A percentile compares a stretch with the other conserved stretches of the same genome.
Evolutionary conservation across 2,888 invertebrate species (phyloP).

Genomic region (Lithophane semibrunnea): DNA sequence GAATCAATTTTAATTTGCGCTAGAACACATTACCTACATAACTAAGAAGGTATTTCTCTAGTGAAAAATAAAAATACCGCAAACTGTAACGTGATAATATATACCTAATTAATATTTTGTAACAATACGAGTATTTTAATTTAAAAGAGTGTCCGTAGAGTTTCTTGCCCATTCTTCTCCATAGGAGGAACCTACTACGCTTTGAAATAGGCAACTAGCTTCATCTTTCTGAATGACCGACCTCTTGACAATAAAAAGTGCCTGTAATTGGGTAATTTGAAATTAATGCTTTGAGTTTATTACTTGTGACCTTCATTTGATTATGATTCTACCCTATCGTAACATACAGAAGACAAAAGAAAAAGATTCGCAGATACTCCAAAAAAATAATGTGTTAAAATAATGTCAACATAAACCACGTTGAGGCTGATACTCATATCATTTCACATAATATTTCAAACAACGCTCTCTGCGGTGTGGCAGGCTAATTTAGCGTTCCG

Average conservation of each 20-base stretch:
- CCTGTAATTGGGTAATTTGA: too few species aligned
- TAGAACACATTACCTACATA: neutral
- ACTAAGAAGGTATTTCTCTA: neutral
- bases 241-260: too few species aligned
- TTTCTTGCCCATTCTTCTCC: too few species aligned
- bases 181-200: too few species aligned
- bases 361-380: neutral
- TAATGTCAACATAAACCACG: slow-evolving; percentile 43
- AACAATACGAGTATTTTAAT: too few species aligned
- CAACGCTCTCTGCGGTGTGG: slow-evolving; percentile 77
- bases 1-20: neutral
- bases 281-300: too few species aligned
- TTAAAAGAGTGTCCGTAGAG: too few species aligned
- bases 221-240: too few species aligned
- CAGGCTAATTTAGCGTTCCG: slow-evolving; percentile 84
- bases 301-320: too few species aligned
- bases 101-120: too few species aligned
- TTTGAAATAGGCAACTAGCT: too few species aligned
- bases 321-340: neutral
- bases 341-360: neutral
- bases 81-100: neutral
- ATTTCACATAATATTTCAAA: slow-evolving; percentile 82
- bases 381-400: slow-evolving; percentile 39
- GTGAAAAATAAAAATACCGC: neutral
- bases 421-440: slow-evolving; percentile 74